Percentiles rank a stretch among this genome's conserved stretches.
Conservation (phyloP, 1,140 invertebrate genomes). For the Bicyclus anynana region DNA sequence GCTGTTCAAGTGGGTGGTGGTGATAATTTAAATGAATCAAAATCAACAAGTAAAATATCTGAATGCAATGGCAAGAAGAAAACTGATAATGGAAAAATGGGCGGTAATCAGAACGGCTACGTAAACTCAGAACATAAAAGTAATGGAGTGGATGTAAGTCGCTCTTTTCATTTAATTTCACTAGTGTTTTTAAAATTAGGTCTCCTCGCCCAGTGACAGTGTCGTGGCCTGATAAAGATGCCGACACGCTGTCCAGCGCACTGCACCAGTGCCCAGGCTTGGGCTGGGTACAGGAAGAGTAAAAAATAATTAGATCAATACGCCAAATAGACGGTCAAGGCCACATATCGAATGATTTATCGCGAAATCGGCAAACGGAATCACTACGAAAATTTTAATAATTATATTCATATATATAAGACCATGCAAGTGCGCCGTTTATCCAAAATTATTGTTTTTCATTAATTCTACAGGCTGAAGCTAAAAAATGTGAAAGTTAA, state of each 20-base stretch:
- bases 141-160: slow-evolving; percentile 49
- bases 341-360: slow-evolving; percentile 2
- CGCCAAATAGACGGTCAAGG: slow-evolving; percentile 7
- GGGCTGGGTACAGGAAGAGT: background rate
- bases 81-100: slow-evolving; percentile 45
- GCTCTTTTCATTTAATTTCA: slow-evolving; percentile 28
- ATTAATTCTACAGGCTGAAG: no score
- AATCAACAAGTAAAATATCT: slow-evolving; percentile 17
- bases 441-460: no score
- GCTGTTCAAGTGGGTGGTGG: slow-evolving; percentile 31
- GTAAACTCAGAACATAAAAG: slow-evolving; percentile 29
- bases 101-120: slow-evolving; percentile 42
- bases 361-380: background rate
- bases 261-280: background rate
- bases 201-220: no score
- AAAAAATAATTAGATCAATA: background rate
- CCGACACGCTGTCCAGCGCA: no score
- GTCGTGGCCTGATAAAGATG: background rate
- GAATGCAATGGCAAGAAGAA: slow-evolving; percentile 38
- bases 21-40: slow-evolving; percentile 27
- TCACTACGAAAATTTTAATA: background rate
- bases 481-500: no score
- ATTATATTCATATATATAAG: no score
- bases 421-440: no score
- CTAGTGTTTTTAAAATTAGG: background rate